Evolutionary conservation across 2,888 invertebrate species (phyloP).

Genomic region (Drosophila kanekoi): DNA sequence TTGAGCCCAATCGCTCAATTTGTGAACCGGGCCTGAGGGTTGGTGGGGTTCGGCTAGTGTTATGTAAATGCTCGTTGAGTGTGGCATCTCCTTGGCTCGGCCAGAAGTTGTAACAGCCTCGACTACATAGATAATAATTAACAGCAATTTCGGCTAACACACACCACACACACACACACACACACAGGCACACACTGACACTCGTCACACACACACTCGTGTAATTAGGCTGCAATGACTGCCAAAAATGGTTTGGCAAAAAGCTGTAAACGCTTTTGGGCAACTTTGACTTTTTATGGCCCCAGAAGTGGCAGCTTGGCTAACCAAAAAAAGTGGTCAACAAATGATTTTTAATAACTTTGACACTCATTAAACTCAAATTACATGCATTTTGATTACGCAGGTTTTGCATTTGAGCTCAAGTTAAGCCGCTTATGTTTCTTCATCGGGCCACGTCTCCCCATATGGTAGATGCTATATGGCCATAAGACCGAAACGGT

Average conservation of each 20-base stretch:
- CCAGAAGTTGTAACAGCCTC: constrained; percentile 23
- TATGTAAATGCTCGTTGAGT: constrained; percentile 51
- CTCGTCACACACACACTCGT: constrained; percentile 13
- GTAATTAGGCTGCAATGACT: constrained; percentile 73
- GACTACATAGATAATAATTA: constrained; percentile 50
- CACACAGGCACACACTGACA: constrained; percentile 4
- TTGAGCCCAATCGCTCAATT: constrained; percentile 62
- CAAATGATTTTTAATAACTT: constrained; percentile 81
- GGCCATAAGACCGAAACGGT: constrained; percentile 52
- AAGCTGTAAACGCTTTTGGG: constrained; percentile 61
- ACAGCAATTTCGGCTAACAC: constrained; percentile 41
- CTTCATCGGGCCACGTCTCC: constrained; percentile 49
- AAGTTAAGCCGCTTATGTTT: constrained; percentile 72
- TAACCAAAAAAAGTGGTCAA: constrained; percentile 56
- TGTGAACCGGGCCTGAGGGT: constrained; percentile 1
- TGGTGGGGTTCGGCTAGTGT: constrained; percentile 8
- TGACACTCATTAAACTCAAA: constrained; percentile 81
- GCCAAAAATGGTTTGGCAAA: constrained; percentile 64
- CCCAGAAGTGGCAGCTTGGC: constrained; percentile 42
- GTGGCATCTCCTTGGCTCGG: constrained; percentile 41
- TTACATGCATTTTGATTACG: constrained; percentile 79
- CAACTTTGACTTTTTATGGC: constrained; percentile 51
- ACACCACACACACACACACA: constrained; percentile 9
- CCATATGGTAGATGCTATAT: constrained; percentile 21
- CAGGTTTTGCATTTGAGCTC: constrained; percentile 70